These are phyloP conservation scores for Drosophila lacteicornis DNA, from an alignment of 1,140 invertebrate species.

Conservation along the genomic window DNA sequence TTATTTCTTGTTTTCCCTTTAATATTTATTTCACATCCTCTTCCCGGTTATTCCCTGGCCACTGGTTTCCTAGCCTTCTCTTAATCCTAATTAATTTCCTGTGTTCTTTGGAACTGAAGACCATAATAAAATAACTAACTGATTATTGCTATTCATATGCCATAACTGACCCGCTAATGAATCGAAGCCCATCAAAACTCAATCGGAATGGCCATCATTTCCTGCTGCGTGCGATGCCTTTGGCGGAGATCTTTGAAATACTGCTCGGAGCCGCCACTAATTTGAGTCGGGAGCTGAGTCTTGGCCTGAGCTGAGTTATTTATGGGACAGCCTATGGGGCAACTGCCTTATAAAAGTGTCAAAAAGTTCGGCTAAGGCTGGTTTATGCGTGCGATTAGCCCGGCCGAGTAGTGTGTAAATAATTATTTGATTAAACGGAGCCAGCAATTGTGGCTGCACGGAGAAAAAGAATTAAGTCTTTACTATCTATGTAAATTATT, in stretches of 20 bases:
- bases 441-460: constrained; percentile 20
- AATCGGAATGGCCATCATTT: constrained; percentile 31
- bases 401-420: constrained; percentile 66
- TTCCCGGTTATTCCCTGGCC: neutral
- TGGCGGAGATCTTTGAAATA: constrained; percentile 67
- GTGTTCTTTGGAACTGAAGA: neutral
- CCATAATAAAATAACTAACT: constrained; percentile 29
- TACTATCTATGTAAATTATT: neutral
- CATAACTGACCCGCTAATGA: constrained; percentile 40
- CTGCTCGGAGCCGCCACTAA: constrained; percentile 50
- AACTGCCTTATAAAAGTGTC: constrained; percentile 83
- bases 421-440: constrained; percentile 58
- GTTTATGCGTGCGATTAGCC: constrained; percentile 71
- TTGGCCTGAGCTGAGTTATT: constrained; percentile 62
- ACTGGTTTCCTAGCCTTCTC: too few species aligned
- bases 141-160: constrained; percentile 12
- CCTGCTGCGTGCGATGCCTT: constrained; percentile 54
- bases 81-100: neutral
- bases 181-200: constrained; percentile 36
- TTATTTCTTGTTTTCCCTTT: too few species aligned
- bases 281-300: constrained; percentile 65
- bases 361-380: constrained; percentile 65
- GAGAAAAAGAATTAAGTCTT: neutral
- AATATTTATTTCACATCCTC: neutral
- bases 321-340: constrained; percentile 73